Base-by-base conservation (phyloP, 2,888 invertebrate genomes). In the Octodonta nipae region DNA sequence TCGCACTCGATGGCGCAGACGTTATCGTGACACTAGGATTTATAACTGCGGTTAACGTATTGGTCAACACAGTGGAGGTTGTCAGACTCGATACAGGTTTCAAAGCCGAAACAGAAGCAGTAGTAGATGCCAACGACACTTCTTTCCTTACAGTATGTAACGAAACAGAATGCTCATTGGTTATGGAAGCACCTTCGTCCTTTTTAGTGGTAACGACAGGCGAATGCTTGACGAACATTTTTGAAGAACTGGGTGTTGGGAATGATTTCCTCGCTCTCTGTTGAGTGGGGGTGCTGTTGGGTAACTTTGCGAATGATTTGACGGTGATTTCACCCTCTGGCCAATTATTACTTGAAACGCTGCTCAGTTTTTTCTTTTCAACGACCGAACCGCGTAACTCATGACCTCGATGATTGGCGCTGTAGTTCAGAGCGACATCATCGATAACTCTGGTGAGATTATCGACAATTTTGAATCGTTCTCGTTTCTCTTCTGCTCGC, bases 211-310 rank as follows among this genome's bases (percentile, higher is more conserved):
- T 22, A 13, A 8, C 12, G 25, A 24, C 8, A 12, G 22, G 16
- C 13, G 16, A 30, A 14, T 5, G 10, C 17, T 32, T 44, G 20
- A 20, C 20, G 20, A 20, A n/a, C n/a, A n/a, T n/a, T n/a, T n/a
- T n/a, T n/a, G n/a, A n/a, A n/a, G n/a, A n/a, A n/a, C n/a, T 34
- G 5, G 51, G 49, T 12, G 42, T 43, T 1, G 58, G 56, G 32
- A 59, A 58, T 1, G 56, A 51, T 43, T 58, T 59, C 20, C 59
- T 36, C 2, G 59, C 58, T 35, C 50, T 49, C 30, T 54, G 56
- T 40, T 56, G 56, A 13, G 5, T 20, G 11, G 31, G 14, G 13
- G 29, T 17, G 4, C 47, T 30, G 7, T 32, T 15, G 30, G 36
- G 45, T 15, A 57, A 40, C 42, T 52, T 54, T 4, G 55, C 50